These are phyloP conservation scores for Eristalinus sepulchralis DNA, from an alignment of 2,888 invertebrate genomes.

Conservation along the genomic window DNA sequence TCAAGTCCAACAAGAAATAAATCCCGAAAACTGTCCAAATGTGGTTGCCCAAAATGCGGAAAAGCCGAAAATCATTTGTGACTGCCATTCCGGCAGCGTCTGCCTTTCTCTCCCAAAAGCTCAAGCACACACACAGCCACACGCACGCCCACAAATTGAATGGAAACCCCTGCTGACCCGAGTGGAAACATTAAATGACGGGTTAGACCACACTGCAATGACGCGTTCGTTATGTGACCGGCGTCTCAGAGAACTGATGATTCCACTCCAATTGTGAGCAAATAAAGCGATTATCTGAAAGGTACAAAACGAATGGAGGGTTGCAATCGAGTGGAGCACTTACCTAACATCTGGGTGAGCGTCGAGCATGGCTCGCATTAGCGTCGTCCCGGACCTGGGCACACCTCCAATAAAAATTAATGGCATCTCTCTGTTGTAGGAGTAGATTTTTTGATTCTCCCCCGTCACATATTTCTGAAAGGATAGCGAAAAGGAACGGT, in stretches of 20 bases:
- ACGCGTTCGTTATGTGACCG: neutral
- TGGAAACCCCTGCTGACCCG: slow-evolving; percentile 9
- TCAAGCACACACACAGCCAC: neutral
- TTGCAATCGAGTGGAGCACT: slow-evolving; percentile 69
- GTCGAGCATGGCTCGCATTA: slow-evolving; percentile 98
- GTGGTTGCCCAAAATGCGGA: too few species aligned
- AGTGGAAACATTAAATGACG: slow-evolving; percentile 12
- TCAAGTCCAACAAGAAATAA: too few species aligned
- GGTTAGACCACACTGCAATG: neutral
- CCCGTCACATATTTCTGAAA: slow-evolving; percentile 85
- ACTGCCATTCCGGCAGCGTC: slow-evolving; percentile 6
- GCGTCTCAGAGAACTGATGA: slow-evolving; percentile 45
- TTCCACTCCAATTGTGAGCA: slow-evolving; percentile 43
- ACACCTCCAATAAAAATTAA: slow-evolving; percentile 98
- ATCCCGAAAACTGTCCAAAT: too few species aligned
- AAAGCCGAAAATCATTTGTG: slow-evolving; percentile 8
- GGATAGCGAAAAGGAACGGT: slow-evolving; percentile 69
- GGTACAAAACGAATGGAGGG: neutral
- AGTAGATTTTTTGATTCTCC: slow-evolving; percentile 85
- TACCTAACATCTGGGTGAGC: slow-evolving; percentile 97
- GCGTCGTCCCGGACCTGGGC: slow-evolving; percentile 97
- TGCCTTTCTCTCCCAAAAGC: neutral
- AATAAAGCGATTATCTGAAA: slow-evolving; percentile 49
- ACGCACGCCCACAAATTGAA: neutral
- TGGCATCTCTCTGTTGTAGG: slow-evolving; percentile 94